phyloP scores from a whole-genome alignment of 2,113 vertebrate species.

The Theropithecus gelada region DNA sequence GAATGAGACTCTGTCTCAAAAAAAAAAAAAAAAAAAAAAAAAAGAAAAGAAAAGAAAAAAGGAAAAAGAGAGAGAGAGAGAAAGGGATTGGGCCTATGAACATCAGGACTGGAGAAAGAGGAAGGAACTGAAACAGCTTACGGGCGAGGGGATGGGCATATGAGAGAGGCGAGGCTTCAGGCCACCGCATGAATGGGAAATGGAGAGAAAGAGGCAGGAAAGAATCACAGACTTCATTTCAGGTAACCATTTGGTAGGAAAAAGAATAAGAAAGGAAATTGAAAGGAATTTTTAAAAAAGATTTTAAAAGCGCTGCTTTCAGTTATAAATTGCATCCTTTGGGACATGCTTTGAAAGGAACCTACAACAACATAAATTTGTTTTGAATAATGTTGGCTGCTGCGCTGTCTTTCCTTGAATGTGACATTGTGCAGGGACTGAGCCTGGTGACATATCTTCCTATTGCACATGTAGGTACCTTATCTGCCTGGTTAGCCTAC shows the following conservation, averaged over 20 bases:
- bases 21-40: too few relatives aligned
- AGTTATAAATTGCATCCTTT: not conserved
- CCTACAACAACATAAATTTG: not conserved
- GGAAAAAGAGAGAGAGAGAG: too few relatives aligned
- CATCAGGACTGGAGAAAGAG: not conserved
- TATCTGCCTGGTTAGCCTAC: not conserved
- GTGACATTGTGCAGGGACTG: not conserved
- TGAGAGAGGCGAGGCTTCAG: not conserved
- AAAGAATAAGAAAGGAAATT: not conserved
- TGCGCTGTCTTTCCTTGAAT: not conserved
- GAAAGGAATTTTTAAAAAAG: not conserved
- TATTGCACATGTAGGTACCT: not conserved
- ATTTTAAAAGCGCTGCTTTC: not conserved
- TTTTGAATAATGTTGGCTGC: not conserved
- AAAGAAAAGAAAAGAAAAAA: fast-evolving
- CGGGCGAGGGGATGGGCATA: not conserved
- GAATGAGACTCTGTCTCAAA: too few relatives aligned
- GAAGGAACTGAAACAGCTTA: not conserved
- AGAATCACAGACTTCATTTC: not conserved
- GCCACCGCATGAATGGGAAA: not conserved
- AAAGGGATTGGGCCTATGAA: not conserved
- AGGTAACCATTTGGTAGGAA: not conserved
- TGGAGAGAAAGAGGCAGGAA: not conserved
- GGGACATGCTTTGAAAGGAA: not conserved
- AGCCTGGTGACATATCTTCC: not conserved